These are phyloP conservation scores for Scomber scombrus DNA, from an alignment of 2,113 vertebrate genomes.

Conservation along the genomic window DNA sequence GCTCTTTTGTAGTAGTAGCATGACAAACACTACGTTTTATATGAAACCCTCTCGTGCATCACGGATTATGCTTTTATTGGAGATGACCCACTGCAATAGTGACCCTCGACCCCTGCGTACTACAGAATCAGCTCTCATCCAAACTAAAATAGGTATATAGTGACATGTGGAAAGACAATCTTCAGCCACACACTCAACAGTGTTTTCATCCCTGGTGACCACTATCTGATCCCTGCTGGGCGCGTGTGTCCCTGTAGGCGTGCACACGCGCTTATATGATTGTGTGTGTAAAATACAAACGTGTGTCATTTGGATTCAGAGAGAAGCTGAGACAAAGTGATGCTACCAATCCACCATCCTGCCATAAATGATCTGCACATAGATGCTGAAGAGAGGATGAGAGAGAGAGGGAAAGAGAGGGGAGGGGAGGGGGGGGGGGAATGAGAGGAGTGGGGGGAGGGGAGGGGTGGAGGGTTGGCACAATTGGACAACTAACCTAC, in stretches of 20 bases:
- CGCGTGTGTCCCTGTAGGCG: not conserved
- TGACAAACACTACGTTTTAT: not conserved
- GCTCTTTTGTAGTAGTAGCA: not conserved
- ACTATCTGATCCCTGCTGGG: conserved; percentile 28
- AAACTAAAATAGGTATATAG: conserved; percentile 53
- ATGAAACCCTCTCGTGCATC: not conserved
- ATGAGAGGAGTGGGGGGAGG: not conserved
- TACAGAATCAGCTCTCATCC: conserved; percentile 43
- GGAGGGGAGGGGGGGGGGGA: not conserved
- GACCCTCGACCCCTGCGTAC: conserved; percentile 47
- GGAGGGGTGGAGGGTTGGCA: not conserved
- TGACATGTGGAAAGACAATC: conserved; percentile 60
- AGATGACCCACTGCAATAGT: conserved; percentile 34
- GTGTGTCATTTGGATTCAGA: conserved; percentile 45
- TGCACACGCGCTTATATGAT: not conserved
- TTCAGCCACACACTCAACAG: conserved; percentile 12
- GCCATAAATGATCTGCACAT: conserved; percentile 68
- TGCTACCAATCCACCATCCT: conserved; percentile 68
- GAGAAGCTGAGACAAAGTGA: conserved; percentile 69
- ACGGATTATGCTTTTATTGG: conserved; percentile 41
- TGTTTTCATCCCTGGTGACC: conserved; percentile 50
- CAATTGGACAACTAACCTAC: conserved; percentile 32
- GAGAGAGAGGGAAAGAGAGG: not conserved
- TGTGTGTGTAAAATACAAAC: conserved; percentile 16
- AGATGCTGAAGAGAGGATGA: conserved; percentile 55